These are phyloP conservation scores for Diadophis punctatus DNA, from an alignment of 2,113 vertebrate genomes.

Conservation along the genomic window DNA sequence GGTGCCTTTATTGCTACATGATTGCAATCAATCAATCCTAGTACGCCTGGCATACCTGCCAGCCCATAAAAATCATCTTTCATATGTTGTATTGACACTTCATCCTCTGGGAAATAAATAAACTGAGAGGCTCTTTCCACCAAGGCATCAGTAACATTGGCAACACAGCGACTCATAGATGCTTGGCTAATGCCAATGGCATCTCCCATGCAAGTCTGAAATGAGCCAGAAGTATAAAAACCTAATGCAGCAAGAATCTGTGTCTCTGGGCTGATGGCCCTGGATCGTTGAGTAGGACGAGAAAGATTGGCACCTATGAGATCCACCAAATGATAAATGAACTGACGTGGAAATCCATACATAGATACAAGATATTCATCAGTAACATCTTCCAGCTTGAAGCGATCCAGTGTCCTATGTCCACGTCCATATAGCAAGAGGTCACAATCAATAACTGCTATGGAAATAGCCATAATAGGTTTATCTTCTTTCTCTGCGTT, in stretches of 20 bases:
- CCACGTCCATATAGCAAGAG: conserved; percentile 91
- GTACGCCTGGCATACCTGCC: conserved; percentile 86
- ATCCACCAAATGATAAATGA: conserved; percentile 90
- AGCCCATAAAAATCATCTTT: conserved; percentile 86
- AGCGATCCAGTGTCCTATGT: conserved; percentile 90
- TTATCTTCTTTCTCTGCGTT: background rate
- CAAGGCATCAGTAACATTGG: conserved; percentile 89
- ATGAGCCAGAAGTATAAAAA: conserved; percentile 95
- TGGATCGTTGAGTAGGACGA: conserved; percentile 88
- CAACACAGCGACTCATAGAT: conserved; percentile 95
- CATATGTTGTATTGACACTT: conserved; percentile 72
- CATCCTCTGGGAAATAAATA: conserved; percentile 79
- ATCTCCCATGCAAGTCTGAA: conserved; percentile 95
- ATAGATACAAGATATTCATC: conserved; percentile 84
- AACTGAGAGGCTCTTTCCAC: conserved; percentile 89
- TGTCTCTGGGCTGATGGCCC: conserved; percentile 93
- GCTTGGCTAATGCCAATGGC: conserved; percentile 96
- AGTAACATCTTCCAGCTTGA: conserved; percentile 86
- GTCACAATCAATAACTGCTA: conserved; percentile 91
- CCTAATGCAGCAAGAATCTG: conserved; percentile 94
- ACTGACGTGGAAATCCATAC: conserved; percentile 90
- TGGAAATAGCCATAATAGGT: conserved; percentile 81
- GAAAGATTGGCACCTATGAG: conserved; percentile 80
- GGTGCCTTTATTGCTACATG: conserved; percentile 94
- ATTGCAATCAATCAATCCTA: conserved; percentile 88